Evolutionary conservation across 35 echinoderm and acorn worm species (phyloP).

Genomic region (Eucidaris tribuloides): DNA sequence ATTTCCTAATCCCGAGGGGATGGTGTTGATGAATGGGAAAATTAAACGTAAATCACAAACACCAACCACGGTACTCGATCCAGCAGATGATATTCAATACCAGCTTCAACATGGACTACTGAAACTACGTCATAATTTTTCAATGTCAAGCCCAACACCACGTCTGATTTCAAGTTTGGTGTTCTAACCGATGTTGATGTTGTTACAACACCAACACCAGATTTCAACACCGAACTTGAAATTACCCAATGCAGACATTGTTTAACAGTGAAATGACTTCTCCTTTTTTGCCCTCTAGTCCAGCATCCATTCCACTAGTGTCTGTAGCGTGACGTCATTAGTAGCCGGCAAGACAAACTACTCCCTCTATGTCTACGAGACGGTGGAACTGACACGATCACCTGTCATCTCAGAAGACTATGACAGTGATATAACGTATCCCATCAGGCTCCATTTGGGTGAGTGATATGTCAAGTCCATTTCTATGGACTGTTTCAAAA

Average conservation of each 20-base stretch:
- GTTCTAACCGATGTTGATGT: neutral
- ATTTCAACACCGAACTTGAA: no score
- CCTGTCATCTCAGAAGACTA: constrained; percentile 59
- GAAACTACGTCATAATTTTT: no score
- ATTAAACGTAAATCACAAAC: no score
- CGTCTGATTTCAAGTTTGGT: neutral
- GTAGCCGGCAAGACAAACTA: neutral
- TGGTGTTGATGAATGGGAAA: no score
- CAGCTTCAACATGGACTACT: no score
- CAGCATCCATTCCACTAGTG: neutral
- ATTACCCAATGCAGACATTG: no score
- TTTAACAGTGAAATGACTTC: neutral
- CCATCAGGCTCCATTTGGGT: constrained; percentile 77
- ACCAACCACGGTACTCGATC: no score
- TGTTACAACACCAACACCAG: no score
- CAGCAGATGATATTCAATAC: no score
- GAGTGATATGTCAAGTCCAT: no score
- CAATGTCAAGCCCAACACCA: neutral
- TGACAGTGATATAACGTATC: constrained; percentile 58
- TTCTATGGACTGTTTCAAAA: no score
- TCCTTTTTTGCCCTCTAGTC: neutral
- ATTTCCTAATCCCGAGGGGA: no score
- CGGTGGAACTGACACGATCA: constrained; percentile 70
- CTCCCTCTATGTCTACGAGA: constrained; percentile 86
- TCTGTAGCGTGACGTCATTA: neutral